Evolutionary conservation across 2,888 invertebrate genomes (phyloP).

Genomic region (Phaedon cochleariae): DNA sequence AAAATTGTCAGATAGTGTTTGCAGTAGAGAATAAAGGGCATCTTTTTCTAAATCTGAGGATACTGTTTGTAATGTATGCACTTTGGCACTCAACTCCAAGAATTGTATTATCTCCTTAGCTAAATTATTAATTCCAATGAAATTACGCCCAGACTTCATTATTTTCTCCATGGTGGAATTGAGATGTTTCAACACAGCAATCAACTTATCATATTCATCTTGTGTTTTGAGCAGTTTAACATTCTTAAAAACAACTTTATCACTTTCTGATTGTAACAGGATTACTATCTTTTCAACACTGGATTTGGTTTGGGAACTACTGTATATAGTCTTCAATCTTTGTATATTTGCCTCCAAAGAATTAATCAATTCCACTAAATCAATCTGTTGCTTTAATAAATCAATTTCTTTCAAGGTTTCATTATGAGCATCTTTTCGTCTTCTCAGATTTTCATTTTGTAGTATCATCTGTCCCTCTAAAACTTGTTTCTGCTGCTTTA

Average conservation of each 20-base stretch:
- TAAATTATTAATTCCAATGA: slow-evolving; percentile 16
- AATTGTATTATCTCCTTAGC: slow-evolving; percentile 17
- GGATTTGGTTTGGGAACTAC: slow-evolving; percentile 3
- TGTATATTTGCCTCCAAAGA: slow-evolving; percentile 16
- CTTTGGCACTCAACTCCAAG: not conserved
- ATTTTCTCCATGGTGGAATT: slow-evolving; percentile 18
- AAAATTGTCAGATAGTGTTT: slow-evolving; percentile 23
- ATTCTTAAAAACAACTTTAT: slow-evolving; percentile 22
- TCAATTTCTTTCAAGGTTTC: slow-evolving; percentile 18
- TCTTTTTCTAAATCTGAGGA: slow-evolving; percentile 15
- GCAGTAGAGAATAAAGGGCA: slow-evolving; percentile 10
- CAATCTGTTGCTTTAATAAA: slow-evolving; percentile 8
- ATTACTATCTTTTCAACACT: slow-evolving; percentile 4
- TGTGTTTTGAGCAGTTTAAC: slow-evolving; percentile 15
- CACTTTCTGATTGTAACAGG: slow-evolving; percentile 15
- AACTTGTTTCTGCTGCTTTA: slow-evolving; percentile 12
- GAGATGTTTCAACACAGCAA: not conserved
- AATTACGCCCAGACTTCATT: slow-evolving; percentile 24
- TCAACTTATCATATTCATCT: slow-evolving; percentile 27
- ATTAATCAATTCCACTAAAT: slow-evolving; percentile 19
- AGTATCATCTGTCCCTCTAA: slow-evolving; percentile 21
- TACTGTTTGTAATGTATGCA: slow-evolving; percentile 7
- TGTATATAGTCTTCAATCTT: slow-evolving; percentile 7
- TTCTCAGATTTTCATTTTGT: slow-evolving; percentile 22
- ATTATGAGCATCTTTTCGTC: slow-evolving; percentile 6